Conservation (phyloP, 2,113 vertebrate genomes). For the Gambusia affinis region DNA sequence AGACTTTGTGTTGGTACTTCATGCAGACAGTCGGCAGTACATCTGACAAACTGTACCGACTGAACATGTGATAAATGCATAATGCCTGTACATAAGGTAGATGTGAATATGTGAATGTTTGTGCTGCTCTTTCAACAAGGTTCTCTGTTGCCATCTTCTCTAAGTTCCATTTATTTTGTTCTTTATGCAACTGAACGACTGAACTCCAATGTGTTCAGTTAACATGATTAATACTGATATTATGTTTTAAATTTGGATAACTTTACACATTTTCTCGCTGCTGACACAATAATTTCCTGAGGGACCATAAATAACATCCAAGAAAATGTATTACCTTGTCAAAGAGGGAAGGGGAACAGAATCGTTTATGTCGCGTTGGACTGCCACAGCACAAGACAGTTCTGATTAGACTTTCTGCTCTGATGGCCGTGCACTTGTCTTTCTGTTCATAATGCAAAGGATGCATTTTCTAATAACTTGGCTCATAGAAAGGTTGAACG, state of each 20-base stretch:
- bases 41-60: no score
- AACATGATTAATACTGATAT: slow-evolving; percentile 1
- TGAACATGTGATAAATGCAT: neutral
- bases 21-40: no score
- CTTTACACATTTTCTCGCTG: slow-evolving; percentile 1
- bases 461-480: slow-evolving; percentile 38
- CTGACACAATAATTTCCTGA: slow-evolving; percentile 27
- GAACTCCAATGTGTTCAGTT: no score
- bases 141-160: no score
- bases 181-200: slow-evolving; percentile 4
- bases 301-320: slow-evolving; percentile 40
- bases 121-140: no score
- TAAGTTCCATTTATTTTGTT: neutral
- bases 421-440: slow-evolving; percentile 24
- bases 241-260: neutral
- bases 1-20: no score
- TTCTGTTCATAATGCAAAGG: slow-evolving; percentile 45
- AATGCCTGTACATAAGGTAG: no score
- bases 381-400: slow-evolving; percentile 38
- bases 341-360: slow-evolving; percentile 49
- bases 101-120: no score
- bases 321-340: slow-evolving; percentile 51
- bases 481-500: slow-evolving; percentile 38
- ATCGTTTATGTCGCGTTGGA: slow-evolving; percentile 42
- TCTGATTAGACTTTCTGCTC: slow-evolving; percentile 62